Conservation (phyloP, 2,113 vertebrate species). For the Gavia stellata region DNA sequence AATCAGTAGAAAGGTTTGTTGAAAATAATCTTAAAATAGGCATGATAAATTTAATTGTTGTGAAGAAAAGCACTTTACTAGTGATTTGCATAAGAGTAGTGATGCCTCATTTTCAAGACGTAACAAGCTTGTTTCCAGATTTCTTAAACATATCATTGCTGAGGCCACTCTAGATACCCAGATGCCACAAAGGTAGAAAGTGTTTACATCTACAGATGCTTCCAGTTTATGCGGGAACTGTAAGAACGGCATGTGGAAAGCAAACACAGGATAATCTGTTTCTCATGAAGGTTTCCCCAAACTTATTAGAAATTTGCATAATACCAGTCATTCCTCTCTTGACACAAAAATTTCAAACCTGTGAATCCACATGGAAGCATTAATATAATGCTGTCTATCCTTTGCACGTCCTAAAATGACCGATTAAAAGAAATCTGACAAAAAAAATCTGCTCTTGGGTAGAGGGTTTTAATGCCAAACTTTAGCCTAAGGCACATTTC, state of each 20-base stretch:
- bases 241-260: neutral
- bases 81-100: neutral
- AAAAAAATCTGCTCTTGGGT: neutral
- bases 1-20: neutral
- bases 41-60: neutral
- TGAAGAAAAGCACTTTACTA: neutral
- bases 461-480: neutral
- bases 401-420: neutral
- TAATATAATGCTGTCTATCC: neutral
- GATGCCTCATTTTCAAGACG: neutral
- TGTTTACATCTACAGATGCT: neutral
- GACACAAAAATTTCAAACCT: neutral
- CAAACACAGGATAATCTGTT: neutral
- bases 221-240: neutral
- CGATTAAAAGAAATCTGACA: neutral
- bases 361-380: neutral
- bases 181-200: neutral
- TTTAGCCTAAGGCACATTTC: neutral
- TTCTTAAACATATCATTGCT: neutral
- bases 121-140: neutral
- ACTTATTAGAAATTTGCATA: neutral
- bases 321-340: neutral
- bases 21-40: neutral
- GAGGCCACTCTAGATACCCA: neutral
- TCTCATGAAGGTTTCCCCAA: neutral